phyloP scores from a whole-genome alignment of 2,888 invertebrate species.

The Hesperia comma region DNA sequence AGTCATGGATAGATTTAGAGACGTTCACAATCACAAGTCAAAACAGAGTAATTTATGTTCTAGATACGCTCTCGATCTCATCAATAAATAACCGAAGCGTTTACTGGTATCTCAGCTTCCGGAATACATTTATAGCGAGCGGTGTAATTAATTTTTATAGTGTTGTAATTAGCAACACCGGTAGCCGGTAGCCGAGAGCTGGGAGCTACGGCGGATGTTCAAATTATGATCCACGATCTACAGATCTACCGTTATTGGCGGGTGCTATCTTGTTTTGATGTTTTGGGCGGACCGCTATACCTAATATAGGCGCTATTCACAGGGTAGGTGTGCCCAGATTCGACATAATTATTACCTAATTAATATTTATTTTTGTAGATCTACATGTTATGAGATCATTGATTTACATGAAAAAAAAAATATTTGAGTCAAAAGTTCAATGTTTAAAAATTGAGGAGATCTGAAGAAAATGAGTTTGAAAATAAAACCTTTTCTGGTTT shows the following conservation, averaged over 20 bases:
- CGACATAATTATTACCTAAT: too few species aligned
- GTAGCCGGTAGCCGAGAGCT: not conserved
- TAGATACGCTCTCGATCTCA: not conserved
- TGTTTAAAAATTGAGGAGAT: too few species aligned
- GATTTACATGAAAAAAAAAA: too few species aligned
- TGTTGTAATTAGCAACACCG: constrained; percentile 6
- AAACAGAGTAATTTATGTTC: too few species aligned
- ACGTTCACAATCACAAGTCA: not conserved
- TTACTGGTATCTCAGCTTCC: not conserved
- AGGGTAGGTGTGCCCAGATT: too few species aligned
- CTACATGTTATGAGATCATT: too few species aligned
- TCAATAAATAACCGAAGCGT: not conserved
- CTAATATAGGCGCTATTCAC: not conserved
- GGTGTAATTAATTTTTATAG: constrained; percentile 4
- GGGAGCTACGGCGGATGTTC: not conserved
- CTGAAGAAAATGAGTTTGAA: too few species aligned
- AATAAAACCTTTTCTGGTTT: too few species aligned
- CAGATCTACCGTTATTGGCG: constrained; percentile 1
- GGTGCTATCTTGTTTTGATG: not conserved
- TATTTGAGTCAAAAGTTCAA: too few species aligned
- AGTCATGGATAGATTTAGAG: too few species aligned
- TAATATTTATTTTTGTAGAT: too few species aligned
- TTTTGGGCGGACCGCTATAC: not conserved
- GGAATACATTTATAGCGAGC: not conserved
- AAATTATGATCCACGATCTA: constrained; percentile 8